phyloP scores from a whole-genome alignment of 2,888 invertebrate species.

The Odontocolon sp. region DNA sequence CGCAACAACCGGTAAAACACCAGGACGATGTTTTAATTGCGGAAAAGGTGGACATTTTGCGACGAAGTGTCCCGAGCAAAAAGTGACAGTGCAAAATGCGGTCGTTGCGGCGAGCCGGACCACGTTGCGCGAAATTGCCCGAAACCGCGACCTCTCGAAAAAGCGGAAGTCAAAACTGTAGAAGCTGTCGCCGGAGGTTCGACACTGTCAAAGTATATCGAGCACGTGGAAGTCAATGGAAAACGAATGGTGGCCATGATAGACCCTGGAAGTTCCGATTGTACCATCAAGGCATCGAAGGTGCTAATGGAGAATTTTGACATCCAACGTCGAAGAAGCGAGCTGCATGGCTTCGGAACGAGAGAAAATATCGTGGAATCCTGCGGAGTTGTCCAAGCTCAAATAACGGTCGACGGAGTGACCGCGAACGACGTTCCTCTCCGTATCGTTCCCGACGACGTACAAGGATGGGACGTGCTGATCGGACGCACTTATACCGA shows the following conservation, averaged over 20 bases:
- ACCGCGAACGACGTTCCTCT: constrained; percentile 49
- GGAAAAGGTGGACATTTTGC: constrained; percentile 30
- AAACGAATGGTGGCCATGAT: constrained; percentile 52
- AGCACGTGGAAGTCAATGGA: constrained; percentile 29
- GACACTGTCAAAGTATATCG: constrained; percentile 54
- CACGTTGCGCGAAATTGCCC: constrained; percentile 43
- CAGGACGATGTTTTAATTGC: constrained; percentile 40
- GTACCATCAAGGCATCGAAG: constrained; percentile 51
- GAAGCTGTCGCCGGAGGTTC: background rate
- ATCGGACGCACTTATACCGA: constrained; percentile 63
- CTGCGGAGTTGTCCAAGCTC: constrained; percentile 31
- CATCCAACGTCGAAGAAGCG: background rate
- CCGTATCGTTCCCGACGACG: constrained; percentile 62
- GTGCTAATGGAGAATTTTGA: constrained; percentile 26
- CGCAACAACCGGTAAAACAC: background rate
- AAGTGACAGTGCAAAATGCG: constrained; percentile 4
- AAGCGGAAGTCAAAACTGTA: constrained; percentile 28
- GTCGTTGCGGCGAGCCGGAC: constrained; percentile 31
- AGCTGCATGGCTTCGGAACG: constrained; percentile 42
- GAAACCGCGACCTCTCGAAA: constrained; percentile 38
- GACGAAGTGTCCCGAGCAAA: constrained; percentile 40
- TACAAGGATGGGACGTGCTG: constrained; percentile 58
- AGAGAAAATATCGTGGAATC: constrained; percentile 35
- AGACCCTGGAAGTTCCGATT: constrained; percentile 53
- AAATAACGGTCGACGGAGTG: constrained; percentile 55